phyloP scores from a whole-genome alignment of 2,797 vertebrate genomes.

The Alouatta caraya region DNA sequence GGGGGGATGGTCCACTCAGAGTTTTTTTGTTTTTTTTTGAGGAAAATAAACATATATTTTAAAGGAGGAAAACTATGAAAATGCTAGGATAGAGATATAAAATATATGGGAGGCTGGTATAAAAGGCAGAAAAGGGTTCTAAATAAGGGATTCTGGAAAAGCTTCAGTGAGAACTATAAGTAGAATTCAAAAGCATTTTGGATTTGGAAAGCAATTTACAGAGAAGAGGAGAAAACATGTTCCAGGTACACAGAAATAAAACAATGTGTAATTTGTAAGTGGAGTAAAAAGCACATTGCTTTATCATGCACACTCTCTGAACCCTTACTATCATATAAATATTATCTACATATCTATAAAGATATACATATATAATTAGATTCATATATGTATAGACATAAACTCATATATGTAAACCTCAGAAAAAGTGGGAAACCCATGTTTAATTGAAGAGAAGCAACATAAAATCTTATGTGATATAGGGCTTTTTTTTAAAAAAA shows the following conservation, averaged over 20 bases:
- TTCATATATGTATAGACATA: neutral
- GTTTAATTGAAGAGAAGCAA: neutral
- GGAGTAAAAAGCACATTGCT: neutral
- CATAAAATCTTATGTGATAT: neutral
- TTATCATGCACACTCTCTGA: neutral
- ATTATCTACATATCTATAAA: neutral
- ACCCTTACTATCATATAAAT: neutral
- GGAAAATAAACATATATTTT: neutral
- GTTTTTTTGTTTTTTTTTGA: neutral
- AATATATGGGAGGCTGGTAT: neutral
- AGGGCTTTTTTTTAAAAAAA: no score
- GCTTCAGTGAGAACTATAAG: neutral
- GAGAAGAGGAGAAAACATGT: neutral
- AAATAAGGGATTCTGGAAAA: neutral
- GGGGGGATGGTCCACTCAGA: no score
- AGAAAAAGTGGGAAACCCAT: neutral
- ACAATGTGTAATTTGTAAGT: neutral
- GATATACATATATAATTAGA: neutral
- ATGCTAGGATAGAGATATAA: neutral
- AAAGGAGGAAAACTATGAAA: neutral
- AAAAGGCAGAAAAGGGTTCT: neutral
- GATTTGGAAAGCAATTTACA: constrained; percentile 12
- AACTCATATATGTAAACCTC: neutral
- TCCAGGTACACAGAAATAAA: neutral
- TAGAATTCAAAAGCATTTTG: neutral